Evolutionary conservation across 1,140 invertebrate genomes (phyloP).

Genomic region (Proctacanthus coquilletti): DNA sequence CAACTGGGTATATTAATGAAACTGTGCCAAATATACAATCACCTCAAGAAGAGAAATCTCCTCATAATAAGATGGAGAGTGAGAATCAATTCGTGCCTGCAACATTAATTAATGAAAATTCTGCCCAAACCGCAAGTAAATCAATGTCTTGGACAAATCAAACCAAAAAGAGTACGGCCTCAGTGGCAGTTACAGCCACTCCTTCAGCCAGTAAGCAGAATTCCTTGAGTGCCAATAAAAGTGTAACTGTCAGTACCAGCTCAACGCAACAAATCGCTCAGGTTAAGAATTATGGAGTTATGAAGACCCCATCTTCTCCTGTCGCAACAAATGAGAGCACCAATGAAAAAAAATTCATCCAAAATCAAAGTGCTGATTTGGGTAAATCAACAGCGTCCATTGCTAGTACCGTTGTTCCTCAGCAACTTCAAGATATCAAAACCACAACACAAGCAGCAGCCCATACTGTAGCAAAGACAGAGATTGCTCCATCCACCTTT

Average conservation of each 20-base stretch:
- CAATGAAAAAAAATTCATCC: too few relatives aligned
- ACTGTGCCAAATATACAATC: constrained; percentile 1
- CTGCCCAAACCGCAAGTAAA: constrained; percentile 14
- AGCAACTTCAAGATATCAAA: background rate
- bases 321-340: too few relatives aligned
- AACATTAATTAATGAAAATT: constrained; percentile 18
- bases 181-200: constrained; percentile 25
- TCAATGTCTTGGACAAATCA: constrained; percentile 28
- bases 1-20: constrained; percentile 7
- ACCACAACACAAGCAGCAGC: too few relatives aligned
- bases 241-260: constrained; percentile 13
- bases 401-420: background rate
- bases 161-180: constrained; percentile 26
- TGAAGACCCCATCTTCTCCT: constrained; percentile 25
- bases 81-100: constrained; percentile 4
- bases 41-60: constrained; percentile 1
- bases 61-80: constrained; percentile 4
- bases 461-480: too few relatives aligned
- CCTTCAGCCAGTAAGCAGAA: constrained; percentile 7
- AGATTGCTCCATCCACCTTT: too few relatives aligned
- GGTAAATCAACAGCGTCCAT: too few relatives aligned
- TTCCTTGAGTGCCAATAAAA: background rate
- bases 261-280: constrained; percentile 13
- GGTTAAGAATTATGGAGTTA: constrained; percentile 22
- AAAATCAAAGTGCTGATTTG: too few relatives aligned